Base-by-base conservation (phyloP, 2,113 vertebrate species). In the Hippolais icterina region DNA sequence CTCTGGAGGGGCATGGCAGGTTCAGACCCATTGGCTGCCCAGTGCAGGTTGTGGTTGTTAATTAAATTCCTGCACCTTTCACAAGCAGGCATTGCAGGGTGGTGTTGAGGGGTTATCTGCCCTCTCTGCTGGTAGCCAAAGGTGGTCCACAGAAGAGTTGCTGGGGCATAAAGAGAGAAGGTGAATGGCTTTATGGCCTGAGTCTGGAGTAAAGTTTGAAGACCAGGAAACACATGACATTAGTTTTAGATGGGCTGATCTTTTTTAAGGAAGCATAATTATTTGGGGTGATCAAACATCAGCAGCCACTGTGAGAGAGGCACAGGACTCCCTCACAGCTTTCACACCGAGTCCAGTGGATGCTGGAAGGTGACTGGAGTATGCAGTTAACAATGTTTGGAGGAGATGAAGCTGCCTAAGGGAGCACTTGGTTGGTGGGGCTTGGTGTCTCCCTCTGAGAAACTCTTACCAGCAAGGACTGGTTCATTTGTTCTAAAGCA, bases 21-120 rank as follows among this genome's bases (percentile, higher is more conserved):
- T 65, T 66, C 54, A 63, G 16, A 50, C 24, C 18, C 77, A 71
- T 33, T 11, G 29, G 16, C 54, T 87, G 50, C 68, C 33, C 71
- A 15, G 63, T 27, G 57, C 42, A 53, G 41, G 31, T 9, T 2
- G 1, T 80, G 50, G 10, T 12, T 87, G n/a, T 35, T 77, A 28
- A 35, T 71, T 10, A 44, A 78, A 63, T 59, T 59, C 16, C 39
- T 66, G 42, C 54, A 24, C 22, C 24, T 12, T 31, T 88, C 75
- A 69, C 35, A 61, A 50, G 28, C 0, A 0, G 24, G 44, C 8
- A 3, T 15, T 76, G 44, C 3, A 2, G 28, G 18, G 12, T 65
- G 25, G 4, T 29, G 20, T 39, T 44, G 4, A 3, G 44, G 37
- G 18, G 2, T 17, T 22, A 46, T 50, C 7, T 59, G 22, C 31